Evolutionary conservation across 1,140 invertebrate species (phyloP).

Genomic region (Drosophila kanapiae): DNA sequence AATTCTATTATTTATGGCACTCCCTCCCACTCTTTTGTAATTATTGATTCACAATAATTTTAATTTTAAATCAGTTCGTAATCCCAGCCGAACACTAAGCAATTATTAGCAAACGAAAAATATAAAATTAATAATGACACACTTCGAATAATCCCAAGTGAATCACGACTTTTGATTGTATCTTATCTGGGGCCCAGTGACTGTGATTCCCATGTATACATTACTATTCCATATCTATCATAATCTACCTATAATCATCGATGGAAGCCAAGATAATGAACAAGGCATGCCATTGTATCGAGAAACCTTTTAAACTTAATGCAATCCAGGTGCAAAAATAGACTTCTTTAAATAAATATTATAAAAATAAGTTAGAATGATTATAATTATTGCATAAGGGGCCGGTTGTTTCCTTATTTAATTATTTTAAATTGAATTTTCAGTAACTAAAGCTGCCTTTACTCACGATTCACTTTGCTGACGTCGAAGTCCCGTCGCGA

Average conservation of each 20-base stretch:
- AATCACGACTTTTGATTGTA: constrained; percentile 15
- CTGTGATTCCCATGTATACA: constrained; percentile 9
- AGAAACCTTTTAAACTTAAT: not conserved
- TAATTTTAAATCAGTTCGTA: constrained; percentile 18
- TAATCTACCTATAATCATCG: constrained; percentile 10
- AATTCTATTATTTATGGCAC: constrained; percentile 10
- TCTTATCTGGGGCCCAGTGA: constrained; percentile 8
- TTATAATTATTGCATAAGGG: too few relatives aligned
- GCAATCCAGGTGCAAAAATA: not conserved
- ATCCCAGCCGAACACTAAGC: not conserved
- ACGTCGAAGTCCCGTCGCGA: constrained; percentile 77
- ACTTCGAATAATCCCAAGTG: constrained; percentile 17
- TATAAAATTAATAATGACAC: constrained; percentile 20
- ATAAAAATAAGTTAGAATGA: not conserved
- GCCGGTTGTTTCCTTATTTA: not conserved
- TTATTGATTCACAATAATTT: constrained; percentile 22
- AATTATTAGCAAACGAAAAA: constrained; percentile 3
- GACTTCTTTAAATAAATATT: not conserved
- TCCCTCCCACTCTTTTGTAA: not conserved
- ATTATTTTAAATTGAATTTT: not conserved
- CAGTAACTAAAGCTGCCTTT: constrained; percentile 25
- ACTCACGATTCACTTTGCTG: constrained; percentile 84
- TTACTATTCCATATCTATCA: constrained; percentile 6
- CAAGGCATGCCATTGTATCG: constrained; percentile 3
- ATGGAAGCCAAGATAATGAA: constrained; percentile 10